Conservation (phyloP, 2,113 vertebrate genomes). For the Furnarius figulus region DNA sequence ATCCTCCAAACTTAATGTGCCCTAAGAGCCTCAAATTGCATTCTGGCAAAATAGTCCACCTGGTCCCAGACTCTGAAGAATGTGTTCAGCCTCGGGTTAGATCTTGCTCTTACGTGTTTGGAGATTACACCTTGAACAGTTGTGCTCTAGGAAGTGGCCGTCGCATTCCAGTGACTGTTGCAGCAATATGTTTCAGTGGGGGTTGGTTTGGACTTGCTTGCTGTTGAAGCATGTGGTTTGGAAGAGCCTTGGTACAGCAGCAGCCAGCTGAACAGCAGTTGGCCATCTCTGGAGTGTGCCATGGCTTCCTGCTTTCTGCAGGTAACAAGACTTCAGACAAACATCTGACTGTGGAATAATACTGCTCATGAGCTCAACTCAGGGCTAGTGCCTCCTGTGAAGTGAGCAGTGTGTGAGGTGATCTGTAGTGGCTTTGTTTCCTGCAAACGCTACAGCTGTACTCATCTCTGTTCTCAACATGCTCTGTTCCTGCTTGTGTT, state of each 20-base stretch:
- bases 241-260: background rate
- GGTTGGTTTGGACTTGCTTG: background rate
- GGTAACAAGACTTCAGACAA: background rate
- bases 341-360: background rate
- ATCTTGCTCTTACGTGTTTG: background rate
- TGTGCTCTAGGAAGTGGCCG: background rate
- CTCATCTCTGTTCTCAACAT: background rate
- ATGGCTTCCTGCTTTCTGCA: background rate
- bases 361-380: background rate
- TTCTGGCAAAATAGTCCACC: background rate
- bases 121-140: background rate
- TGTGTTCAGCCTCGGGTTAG: background rate
- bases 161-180: background rate
- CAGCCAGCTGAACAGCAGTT: background rate
- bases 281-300: background rate
- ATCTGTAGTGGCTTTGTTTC: background rate
- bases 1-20: background rate
- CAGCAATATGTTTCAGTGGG: background rate
- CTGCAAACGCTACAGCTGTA: background rate
- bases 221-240: background rate
- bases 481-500: background rate
- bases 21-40: background rate
- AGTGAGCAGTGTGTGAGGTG: background rate
- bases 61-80: background rate
- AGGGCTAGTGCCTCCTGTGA: background rate